Conservation (phyloP, 2,888 invertebrate species). For the Dolomedes plantarius region DNA sequence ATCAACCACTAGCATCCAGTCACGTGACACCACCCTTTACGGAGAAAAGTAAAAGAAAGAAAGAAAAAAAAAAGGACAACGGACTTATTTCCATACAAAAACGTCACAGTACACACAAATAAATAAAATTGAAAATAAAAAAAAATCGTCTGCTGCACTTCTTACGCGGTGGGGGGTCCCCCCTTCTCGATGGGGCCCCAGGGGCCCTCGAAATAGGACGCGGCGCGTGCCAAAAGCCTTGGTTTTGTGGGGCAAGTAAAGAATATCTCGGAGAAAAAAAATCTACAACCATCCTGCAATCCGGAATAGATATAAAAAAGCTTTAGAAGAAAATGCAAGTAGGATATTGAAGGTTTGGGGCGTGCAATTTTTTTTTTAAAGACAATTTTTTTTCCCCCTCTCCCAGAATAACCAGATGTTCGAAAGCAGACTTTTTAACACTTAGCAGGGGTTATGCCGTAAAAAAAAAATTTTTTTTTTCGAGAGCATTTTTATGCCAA, state of each 20-base stretch:
- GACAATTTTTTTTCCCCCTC: neutral
- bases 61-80: constrained; percentile 18
- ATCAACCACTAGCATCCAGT: neutral
- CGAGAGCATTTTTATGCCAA: neutral
- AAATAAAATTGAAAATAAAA: constrained; percentile 19
- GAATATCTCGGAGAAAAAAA: neutral
- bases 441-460: neutral
- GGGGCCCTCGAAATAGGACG: constrained; percentile 19
- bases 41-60: neutral
- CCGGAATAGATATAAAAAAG: constrained; percentile 10
- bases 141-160: neutral
- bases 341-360: constrained; percentile 12
- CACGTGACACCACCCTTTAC: neutral
- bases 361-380: neutral
- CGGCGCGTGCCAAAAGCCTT: constrained; percentile 9
- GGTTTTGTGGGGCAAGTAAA: neutral
- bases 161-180: neutral
- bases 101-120: neutral
- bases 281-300: neutral
- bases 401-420: constrained; percentile 31
- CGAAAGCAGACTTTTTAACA: neutral
- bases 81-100: constrained; percentile 11
- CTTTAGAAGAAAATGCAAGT: constrained; percentile 20
- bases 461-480: neutral
- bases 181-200: constrained; percentile 8